These are phyloP conservation scores for Cuculus canorus DNA, from an alignment of 2,797 vertebrate species.

Conservation along the genomic window DNA sequence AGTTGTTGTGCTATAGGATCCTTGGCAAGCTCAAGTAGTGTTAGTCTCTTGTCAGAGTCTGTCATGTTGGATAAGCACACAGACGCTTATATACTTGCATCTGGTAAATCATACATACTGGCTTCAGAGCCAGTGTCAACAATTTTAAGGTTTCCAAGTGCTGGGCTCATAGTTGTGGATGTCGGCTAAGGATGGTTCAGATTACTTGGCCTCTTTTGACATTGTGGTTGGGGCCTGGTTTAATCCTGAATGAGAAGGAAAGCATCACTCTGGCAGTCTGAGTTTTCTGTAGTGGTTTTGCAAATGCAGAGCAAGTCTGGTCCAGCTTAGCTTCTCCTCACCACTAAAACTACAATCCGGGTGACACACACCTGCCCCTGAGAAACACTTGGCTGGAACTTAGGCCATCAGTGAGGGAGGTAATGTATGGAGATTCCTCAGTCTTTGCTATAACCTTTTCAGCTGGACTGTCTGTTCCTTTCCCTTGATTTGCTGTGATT, in stretches of 20 bases:
- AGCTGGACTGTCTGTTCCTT: not conserved
- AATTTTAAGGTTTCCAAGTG: not conserved
- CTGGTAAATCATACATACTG: not conserved
- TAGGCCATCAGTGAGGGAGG: not conserved
- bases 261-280: not conserved
- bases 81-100: not conserved
- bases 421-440: not conserved
- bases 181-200: not conserved
- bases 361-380: not conserved
- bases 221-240: not conserved
- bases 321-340: not conserved
- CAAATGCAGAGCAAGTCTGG: not conserved
- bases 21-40: accelerated
- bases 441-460: constrained; percentile 14
- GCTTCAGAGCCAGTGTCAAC: not conserved
- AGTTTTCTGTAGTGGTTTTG: not conserved
- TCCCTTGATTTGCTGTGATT: not conserved
- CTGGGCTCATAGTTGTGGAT: not conserved
- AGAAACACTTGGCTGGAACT: not conserved
- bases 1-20: not conserved
- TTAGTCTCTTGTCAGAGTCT: not conserved
- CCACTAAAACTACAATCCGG: not conserved
- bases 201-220: not conserved
- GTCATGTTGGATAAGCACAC: not conserved
- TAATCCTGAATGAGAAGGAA: not conserved